Conservation (phyloP, 2,113 vertebrate species). For the Zosterops pallidus region DNA sequence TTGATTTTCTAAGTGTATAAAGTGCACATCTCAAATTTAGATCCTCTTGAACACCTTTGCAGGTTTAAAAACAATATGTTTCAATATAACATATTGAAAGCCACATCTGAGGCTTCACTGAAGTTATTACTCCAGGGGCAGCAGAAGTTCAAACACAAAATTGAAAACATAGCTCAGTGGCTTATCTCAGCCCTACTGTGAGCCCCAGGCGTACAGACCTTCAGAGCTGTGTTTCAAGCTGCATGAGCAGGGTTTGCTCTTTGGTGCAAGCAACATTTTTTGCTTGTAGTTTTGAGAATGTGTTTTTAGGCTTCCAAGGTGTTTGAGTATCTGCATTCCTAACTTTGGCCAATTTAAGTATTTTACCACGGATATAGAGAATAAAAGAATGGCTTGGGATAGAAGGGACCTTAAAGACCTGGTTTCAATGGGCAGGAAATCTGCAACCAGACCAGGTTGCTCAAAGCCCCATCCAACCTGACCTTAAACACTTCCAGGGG, state of each 20-base stretch:
- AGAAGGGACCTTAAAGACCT: background rate
- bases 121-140: background rate
- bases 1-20: background rate
- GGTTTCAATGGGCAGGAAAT: background rate
- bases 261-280: background rate
- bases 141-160: background rate
- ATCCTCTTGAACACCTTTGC: background rate
- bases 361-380: background rate
- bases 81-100: background rate
- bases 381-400: background rate
- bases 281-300: background rate
- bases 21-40: background rate
- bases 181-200: background rate
- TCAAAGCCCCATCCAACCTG: background rate
- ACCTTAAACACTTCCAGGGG: background rate
- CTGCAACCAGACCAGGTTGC: background rate
- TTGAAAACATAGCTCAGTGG: background rate
- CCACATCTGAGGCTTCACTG: background rate
- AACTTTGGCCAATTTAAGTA: background rate
- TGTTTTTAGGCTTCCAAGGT: background rate
- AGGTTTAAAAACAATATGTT: background rate
- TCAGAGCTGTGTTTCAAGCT: accelerated
- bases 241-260: background rate
- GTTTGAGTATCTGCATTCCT: background rate
- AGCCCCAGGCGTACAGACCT: background rate